Base-by-base conservation (phyloP, 2,113 vertebrate species). In the Engraulis encrasicolus region DNA sequence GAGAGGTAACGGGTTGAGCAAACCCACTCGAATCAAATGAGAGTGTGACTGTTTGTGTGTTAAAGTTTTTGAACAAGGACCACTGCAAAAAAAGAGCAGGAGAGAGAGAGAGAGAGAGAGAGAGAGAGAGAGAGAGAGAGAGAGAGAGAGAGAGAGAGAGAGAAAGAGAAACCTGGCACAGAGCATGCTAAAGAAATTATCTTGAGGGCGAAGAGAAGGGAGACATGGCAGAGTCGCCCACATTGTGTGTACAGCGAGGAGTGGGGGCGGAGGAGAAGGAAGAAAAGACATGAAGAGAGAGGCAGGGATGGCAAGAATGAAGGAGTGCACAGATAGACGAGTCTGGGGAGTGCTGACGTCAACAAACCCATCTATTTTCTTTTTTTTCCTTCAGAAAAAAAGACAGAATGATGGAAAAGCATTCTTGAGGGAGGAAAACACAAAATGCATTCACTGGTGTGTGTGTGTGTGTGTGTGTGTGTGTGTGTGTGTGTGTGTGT, bases 211-310 rank as follows among this genome's bases (percentile, higher is more conserved):
- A 74, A 34, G 66, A 74, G 34, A 19, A 88, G 78, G 89, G 83
- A 83, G 89, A 90, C 91, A 91, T 81, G 84, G 89, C 9, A 86
- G 86, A 85, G 83, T 92, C 91, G 87, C 89, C 92, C 92, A 91
- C 92, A 58, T 90, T 89, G 86, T 89, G 86, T 34, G 66, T 90
- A 86, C 78, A 37, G 83, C 84, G 80, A 90, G 91, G 91, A 91
- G 91, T 92, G 90, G 90, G n/a, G n/a, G n/a, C n/a, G n/a, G 91
- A 86, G 90, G 91, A 91, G 86, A 90, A 86, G 78, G 77, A 91
- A 88, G 74, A 78, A 71, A 85, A 90, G 84, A 87, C 81, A 79
- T 45, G n/a, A 23, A 77, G 54, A 48, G 79, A 77, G 86, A 77
- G 54, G 37, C 71, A 77, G 86, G 89, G 85, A 85, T 89, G 89